Conservation (phyloP, 2,797 vertebrate species). For the Lacerta viridis region DNA sequence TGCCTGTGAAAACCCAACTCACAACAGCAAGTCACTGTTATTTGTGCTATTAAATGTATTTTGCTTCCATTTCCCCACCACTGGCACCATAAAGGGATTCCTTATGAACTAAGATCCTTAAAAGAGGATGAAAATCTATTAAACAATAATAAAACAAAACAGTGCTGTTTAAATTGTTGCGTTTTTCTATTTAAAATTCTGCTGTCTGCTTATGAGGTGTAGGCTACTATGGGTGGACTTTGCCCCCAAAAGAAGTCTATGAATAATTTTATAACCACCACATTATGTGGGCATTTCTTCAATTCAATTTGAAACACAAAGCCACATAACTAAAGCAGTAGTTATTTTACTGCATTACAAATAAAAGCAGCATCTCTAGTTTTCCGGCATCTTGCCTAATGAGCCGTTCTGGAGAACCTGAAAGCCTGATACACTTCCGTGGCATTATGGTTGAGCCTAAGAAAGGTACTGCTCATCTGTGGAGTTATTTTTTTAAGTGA, state of each 20-base stretch:
- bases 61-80: not conserved
- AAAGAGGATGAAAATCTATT: no score
- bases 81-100: not conserved
- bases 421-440: no score
- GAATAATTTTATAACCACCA: no score
- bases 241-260: no score
- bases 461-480: no score
- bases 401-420: no score
- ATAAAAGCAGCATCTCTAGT: not conserved
- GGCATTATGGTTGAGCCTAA: no score
- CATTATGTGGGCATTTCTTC: not conserved
- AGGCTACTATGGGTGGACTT: no score
- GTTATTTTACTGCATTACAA: not conserved
- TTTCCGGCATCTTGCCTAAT: not conserved
- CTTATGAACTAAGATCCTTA: not conserved
- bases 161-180: no score
- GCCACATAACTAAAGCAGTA: not conserved
- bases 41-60: not conserved
- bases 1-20: not conserved
- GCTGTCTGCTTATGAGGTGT: no score
- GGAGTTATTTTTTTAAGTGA: not conserved
- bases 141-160: no score
- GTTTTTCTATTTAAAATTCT: no score
- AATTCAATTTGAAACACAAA: not conserved
- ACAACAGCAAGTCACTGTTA: not conserved